Evolutionary conservation across 2,888 invertebrate genomes (phyloP), one percentile per base, ranked within the genome.

Genomic region (Cephus spinipes): DNA sequence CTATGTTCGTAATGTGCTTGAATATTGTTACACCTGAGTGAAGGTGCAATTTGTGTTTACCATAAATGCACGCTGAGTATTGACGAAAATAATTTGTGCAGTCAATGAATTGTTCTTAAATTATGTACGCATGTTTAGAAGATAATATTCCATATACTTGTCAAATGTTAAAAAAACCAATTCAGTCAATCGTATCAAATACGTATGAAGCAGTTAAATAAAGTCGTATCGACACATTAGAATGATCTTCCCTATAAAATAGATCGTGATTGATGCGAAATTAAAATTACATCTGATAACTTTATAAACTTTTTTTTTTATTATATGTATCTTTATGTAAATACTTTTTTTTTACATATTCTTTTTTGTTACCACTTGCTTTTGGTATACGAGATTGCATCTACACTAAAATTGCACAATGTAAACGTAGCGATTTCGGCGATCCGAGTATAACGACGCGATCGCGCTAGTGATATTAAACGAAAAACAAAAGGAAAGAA

Each of bases 1-100:
- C 86, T 87, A 89, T 84, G 85, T 88, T 87, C 88, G 84, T 83
- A 84, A 87, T 83, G 85, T 87, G 86, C 85, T 86, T 86, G 79
- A 84, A 81, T 82, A 81, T 81, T 81, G 81, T 84, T 81, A 69
- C 83, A 80, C 81, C 79, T 76, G 73, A 75, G 78, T 79, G 78
- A 80, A 79, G 83, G 77, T 83, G 85, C 81, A 82, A 81, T 78
- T 55, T 55, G 55, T 23, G 55, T 55, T 23, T 55, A 55, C 23
- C 55, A 55, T 15, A 9, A 9, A 55, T 55, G 55, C 55, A 23
- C 1, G 55, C 55, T 23, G 55, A 55, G 55, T 55, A 9, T 15
- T 23, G 6, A 55, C 1, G 9, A 55, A 55, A 55, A 23, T 23
- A 55, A 55, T 23, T 55, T 23, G 55, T 55, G 23, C 23, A 55